Conservation (phyloP, 2,888 invertebrate species). For the Onthophagus sagittarius region DNA sequence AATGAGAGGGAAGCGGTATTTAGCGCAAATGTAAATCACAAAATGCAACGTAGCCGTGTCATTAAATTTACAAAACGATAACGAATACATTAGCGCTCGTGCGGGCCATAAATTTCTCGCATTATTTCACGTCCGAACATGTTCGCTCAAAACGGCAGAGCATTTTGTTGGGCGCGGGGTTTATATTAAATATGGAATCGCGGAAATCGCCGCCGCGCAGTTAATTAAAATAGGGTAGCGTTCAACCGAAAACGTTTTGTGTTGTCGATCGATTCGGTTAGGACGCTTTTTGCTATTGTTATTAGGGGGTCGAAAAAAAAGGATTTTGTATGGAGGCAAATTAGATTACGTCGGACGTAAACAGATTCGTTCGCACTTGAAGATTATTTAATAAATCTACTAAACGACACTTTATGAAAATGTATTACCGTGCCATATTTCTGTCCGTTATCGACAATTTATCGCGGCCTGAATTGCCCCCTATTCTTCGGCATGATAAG, state of each 20-base stretch:
- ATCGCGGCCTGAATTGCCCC: slow-evolving; percentile 33
- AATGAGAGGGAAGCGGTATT: neutral
- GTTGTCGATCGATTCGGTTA: neutral
- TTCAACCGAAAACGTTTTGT: slow-evolving; percentile 15
- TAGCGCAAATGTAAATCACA: slow-evolving; percentile 19
- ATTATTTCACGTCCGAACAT: slow-evolving; percentile 22
- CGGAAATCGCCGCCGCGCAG: slow-evolving; percentile 23
- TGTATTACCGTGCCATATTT: slow-evolving; percentile 45
- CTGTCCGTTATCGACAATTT: slow-evolving; percentile 34
- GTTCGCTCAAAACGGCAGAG: slow-evolving; percentile 22
- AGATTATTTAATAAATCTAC: slow-evolving; percentile 50
- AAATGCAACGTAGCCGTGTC: slow-evolving; percentile 34
- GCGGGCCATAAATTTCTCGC: slow-evolving; percentile 20
- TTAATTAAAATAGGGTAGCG: slow-evolving; percentile 25
- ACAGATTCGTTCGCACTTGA: slow-evolving; percentile 41
- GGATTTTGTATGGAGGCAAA: slow-evolving; percentile 36
- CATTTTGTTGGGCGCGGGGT: slow-evolving; percentile 20
- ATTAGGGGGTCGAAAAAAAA: slow-evolving; percentile 21
- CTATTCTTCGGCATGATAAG: slow-evolving; percentile 33
- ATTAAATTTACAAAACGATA: slow-evolving; percentile 34
- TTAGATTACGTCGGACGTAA: slow-evolving; percentile 45
- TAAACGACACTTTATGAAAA: slow-evolving; percentile 50
- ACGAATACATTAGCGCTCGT: slow-evolving; percentile 14
- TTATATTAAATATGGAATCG: slow-evolving; percentile 23
- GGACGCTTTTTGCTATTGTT: slow-evolving; percentile 2